Percentiles rank a stretch among this genome's conserved stretches.
Evolutionary conservation across 2,113 vertebrate species (phyloP).

Genomic region (Hippocampus mohnikei): DNA sequence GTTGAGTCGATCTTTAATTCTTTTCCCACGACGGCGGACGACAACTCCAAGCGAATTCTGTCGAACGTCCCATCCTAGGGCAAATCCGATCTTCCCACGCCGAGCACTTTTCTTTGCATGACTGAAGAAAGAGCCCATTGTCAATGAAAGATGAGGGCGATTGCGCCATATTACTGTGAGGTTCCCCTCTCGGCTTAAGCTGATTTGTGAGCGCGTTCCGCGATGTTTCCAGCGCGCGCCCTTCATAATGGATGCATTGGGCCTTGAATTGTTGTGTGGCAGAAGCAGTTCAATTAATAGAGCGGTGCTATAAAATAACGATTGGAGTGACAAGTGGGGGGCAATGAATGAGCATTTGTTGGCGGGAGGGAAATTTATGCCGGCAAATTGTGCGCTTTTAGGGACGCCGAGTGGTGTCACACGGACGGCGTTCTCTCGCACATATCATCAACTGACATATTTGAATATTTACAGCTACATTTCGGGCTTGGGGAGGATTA

Average conservation of each 20-base stretch:
- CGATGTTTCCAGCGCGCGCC: slow-evolving; percentile 48
- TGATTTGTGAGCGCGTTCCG: slow-evolving; percentile 67
- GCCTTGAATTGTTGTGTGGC: slow-evolving; percentile 67
- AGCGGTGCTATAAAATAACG: slow-evolving; percentile 66
- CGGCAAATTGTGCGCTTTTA: slow-evolving; percentile 56
- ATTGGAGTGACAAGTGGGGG: slow-evolving; percentile 65
- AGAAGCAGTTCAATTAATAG: slow-evolving; percentile 72
- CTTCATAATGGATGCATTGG: slow-evolving; percentile 61
- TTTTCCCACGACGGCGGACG: not conserved
- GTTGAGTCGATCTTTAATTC: not conserved
- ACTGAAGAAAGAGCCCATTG: slow-evolving; percentile 54
- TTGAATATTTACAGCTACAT: slow-evolving; percentile 64
- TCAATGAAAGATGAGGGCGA: slow-evolving; percentile 67
- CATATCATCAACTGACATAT: slow-evolving; percentile 57
- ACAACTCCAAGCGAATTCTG: not conserved
- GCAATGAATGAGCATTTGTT: slow-evolving; percentile 63
- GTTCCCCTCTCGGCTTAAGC: slow-evolving; percentile 57
- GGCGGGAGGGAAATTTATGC: slow-evolving; percentile 53
- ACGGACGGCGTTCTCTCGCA: slow-evolving; percentile 56
- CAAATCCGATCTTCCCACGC: slow-evolving; percentile 29
- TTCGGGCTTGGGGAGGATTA: slow-evolving; percentile 48
- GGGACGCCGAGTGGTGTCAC: slow-evolving; percentile 42
- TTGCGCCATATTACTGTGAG: slow-evolving; percentile 64
- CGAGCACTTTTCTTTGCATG: slow-evolving; percentile 52
- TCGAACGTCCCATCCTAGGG: not conserved